Evolutionary conservation across 2,888 invertebrate species (phyloP).

Genomic region (Ellobium chinense): DNA sequence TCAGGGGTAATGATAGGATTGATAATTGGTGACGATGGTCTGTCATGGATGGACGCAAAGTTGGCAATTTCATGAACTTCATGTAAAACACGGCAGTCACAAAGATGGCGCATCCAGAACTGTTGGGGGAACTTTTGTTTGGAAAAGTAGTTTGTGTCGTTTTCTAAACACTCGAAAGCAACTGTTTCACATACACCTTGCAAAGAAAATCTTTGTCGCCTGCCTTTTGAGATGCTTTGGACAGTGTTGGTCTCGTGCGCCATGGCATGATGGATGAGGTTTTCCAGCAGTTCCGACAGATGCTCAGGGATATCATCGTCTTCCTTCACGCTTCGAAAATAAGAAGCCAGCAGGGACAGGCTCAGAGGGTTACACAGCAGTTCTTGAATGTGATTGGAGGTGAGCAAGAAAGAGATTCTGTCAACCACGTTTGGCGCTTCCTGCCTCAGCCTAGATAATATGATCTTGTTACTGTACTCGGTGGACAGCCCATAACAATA

Average conservation of each 20-base stretch:
- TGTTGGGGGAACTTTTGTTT: conserved; percentile 50
- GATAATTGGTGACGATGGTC: conserved; percentile 27
- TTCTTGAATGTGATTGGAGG: conserved; percentile 50
- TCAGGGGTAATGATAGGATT: conserved; percentile 36
- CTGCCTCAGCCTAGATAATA: conserved; percentile 47
- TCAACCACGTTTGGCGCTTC: conserved; percentile 47
- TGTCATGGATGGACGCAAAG: conserved; percentile 39
- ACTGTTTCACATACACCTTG: conserved; percentile 50
- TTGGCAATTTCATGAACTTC: conserved; percentile 54
- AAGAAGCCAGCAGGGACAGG: conserved; percentile 48
- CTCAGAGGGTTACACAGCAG: conserved; percentile 53
- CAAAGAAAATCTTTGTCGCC: conserved; percentile 30
- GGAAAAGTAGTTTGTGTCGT: conserved; percentile 52
- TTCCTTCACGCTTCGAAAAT: conserved; percentile 45
- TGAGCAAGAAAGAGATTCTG: conserved; percentile 45
- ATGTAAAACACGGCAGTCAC: conserved; percentile 52
- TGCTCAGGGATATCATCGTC: conserved; percentile 47
- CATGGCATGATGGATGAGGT: conserved; percentile 46
- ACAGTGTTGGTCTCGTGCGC: conserved; percentile 32
- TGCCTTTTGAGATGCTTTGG: conserved; percentile 21
- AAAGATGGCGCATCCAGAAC: conserved; percentile 52
- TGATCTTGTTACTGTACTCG: conserved; percentile 51
- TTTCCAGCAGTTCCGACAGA: conserved; percentile 44
- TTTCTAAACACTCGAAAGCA: conserved; percentile 54
- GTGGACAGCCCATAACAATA: conserved; percentile 55